Base-by-base conservation (phyloP, 2,888 invertebrate genomes). In the Scaeva pyrastri region DNA sequence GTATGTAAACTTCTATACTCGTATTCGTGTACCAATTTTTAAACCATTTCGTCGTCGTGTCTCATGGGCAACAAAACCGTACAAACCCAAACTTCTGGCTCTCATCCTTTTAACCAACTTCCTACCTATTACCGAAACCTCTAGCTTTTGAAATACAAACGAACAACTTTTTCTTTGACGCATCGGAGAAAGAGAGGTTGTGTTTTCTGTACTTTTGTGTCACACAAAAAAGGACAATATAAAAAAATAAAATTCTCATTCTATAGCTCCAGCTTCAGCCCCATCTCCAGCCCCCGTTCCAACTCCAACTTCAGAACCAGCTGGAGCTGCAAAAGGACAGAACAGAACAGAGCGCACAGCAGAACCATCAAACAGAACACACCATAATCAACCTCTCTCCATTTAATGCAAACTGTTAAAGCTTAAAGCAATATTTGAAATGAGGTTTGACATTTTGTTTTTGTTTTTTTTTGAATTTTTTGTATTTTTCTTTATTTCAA, bases 301-400 rank as follows among this genome's bases (percentile, higher is more conserved):
- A 6, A 41, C 60, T n/a, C n/a, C 8, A 31, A 7, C 31, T 31
- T 8, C 31, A 31, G 1, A 2, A 8, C 60, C n/a, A n/a, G n/a
- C n/a, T n/a, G n/a, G n/a, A n/a, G 55, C 23, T 64, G 62, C 48
- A 71, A 50, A 73, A 66, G 21, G 43, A 60, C 58, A 58, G 60
- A 52, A 60, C 58, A 58, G 60, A 3, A 39, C 2, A 39, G 19
- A 12, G n/a, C n/a, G n/a, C n/a, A n/a, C n/a, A n/a, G n/a, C n/a
- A n/a, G n/a, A n/a, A n/a, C n/a, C n/a, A n/a, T n/a, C n/a, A n/a
- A n/a, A n/a, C n/a, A n/a, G n/a, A 50, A 58, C 56, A 58, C 39
- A 1, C 19, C 2, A 39, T 6, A 12, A 60, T 6, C 14, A 41
- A 72, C 7, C 31, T 31, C 31, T 31, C 19, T 41, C 8, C 21